These are phyloP conservation scores for Garrulus glandarius DNA, from an alignment of 2,797 vertebrate species.

Conservation along the genomic window DNA sequence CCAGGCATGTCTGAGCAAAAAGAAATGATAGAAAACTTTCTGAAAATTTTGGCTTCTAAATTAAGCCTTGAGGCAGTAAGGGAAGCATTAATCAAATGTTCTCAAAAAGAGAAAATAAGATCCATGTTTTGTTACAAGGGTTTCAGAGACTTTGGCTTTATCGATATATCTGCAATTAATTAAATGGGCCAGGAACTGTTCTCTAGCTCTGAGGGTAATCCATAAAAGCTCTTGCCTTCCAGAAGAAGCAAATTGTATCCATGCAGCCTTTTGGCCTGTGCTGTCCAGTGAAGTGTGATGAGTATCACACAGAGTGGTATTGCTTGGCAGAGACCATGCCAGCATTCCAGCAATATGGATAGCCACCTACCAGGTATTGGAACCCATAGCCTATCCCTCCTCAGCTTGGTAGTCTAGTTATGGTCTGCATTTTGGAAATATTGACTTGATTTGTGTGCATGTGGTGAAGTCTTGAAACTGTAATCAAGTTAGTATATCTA, in stretches of 20 bases:
- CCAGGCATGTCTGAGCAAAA: background rate
- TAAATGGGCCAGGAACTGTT: background rate
- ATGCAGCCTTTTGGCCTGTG: background rate
- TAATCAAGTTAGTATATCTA: background rate
- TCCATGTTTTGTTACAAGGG: background rate
- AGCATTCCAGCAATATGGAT: background rate
- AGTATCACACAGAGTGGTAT: rapidly evolving
- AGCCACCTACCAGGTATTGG: background rate
- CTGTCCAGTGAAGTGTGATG: background rate
- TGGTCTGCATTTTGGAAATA: background rate
- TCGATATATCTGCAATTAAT: background rate
- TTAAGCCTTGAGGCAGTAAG: background rate
- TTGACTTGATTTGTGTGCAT: background rate
- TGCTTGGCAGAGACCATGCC: background rate
- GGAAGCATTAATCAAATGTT: background rate
- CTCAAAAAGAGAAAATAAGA: background rate
- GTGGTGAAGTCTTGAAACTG: background rate
- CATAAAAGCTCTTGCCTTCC: background rate
- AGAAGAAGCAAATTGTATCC: background rate
- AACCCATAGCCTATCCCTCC: background rate
- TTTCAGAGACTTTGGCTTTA: background rate
- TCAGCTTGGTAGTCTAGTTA: background rate
- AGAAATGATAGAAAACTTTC: background rate
- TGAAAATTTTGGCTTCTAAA: background rate
- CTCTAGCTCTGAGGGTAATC: background rate